These are phyloP conservation scores for Chorisops tibialis DNA, from an alignment of 2,888 invertebrate genomes.

Conservation along the genomic window DNA sequence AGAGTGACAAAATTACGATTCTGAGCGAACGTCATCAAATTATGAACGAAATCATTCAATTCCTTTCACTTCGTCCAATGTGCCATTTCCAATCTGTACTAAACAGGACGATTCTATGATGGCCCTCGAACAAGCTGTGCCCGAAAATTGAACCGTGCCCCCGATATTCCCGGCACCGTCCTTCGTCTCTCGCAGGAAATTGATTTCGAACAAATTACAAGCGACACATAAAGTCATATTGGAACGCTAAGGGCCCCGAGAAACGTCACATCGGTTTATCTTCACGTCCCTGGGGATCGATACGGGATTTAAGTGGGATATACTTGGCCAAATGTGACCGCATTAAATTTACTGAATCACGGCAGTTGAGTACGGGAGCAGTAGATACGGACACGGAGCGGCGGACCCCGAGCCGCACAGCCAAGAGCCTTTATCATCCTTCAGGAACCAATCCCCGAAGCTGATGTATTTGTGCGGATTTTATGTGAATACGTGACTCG, in stretches of 20 bases:
- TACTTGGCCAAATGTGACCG: conserved; percentile 54
- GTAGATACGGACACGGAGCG: background rate
- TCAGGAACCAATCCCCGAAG: conserved; percentile 8
- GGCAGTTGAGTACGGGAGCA: conserved; percentile 30
- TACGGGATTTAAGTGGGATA: conserved; percentile 52
- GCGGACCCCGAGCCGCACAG: background rate
- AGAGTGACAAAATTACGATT: too few species aligned
- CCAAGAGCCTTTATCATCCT: conserved; percentile 9
- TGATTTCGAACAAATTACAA: conserved; percentile 28
- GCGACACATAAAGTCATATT: conserved; percentile 29
- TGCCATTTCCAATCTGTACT: too few species aligned
- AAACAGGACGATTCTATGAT: too few species aligned
- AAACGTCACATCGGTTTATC: conserved; percentile 34
- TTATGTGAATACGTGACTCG: conserved; percentile 28
- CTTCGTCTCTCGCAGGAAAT: conserved; percentile 8
- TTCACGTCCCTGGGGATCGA: conserved; percentile 49
- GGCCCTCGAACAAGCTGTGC: too few species aligned
- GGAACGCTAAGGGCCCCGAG: conserved; percentile 12
- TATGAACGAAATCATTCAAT: too few species aligned
- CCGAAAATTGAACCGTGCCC: too few species aligned
- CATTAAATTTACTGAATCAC: conserved; percentile 42
- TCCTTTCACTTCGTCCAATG: too few species aligned
- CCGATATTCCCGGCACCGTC: too few species aligned
- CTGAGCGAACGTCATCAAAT: too few species aligned
- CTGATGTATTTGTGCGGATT: conserved; percentile 4